These are phyloP conservation scores for Hoplostethus atlanticus DNA, from an alignment of 2,797 vertebrate species.

Conservation along the genomic window DNA sequence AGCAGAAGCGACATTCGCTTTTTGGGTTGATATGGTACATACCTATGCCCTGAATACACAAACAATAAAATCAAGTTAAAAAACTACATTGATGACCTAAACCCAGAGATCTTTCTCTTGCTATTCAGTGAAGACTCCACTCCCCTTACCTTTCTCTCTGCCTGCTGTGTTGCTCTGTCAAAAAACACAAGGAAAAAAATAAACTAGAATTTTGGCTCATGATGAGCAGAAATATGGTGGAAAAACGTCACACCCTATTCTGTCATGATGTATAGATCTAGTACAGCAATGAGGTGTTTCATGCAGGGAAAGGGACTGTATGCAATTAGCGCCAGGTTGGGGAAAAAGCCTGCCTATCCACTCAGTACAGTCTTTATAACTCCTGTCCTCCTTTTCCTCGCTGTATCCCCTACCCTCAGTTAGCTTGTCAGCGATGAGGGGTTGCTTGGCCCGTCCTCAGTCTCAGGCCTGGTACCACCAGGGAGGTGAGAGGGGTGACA, in stretches of 20 bases:
- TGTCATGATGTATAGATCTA: not conserved
- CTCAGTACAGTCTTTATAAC: not conserved
- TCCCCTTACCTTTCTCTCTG: slow-evolving; percentile 42
- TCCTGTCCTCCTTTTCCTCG: not conserved
- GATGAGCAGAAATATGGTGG: not conserved
- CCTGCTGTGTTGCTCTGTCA: slow-evolving; percentile 67
- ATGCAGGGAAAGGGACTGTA: no score
- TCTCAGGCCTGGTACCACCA: slow-evolving; percentile 96
- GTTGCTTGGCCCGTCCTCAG: slow-evolving; percentile 58
- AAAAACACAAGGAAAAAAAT: slow-evolving; percentile 9
- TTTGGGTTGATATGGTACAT: no score
- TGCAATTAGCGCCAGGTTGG: not conserved
- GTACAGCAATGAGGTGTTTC: no score
- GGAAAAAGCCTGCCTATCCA: not conserved
- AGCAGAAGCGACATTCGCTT: no score
- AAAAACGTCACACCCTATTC: not conserved
- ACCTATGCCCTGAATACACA: not conserved
- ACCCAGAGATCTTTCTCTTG: not conserved
- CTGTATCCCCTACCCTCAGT: slow-evolving; percentile 84
- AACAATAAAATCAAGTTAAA: slow-evolving; percentile 7
- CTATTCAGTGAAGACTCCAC: not conserved
- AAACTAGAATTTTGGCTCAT: not conserved
- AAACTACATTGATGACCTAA: not conserved
- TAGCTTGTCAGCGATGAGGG: slow-evolving; percentile 89
- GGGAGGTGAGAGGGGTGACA: slow-evolving; percentile 95